These are phyloP conservation scores for Otis tarda DNA, from an alignment of 2,113 vertebrate species.

Conservation along the genomic window DNA sequence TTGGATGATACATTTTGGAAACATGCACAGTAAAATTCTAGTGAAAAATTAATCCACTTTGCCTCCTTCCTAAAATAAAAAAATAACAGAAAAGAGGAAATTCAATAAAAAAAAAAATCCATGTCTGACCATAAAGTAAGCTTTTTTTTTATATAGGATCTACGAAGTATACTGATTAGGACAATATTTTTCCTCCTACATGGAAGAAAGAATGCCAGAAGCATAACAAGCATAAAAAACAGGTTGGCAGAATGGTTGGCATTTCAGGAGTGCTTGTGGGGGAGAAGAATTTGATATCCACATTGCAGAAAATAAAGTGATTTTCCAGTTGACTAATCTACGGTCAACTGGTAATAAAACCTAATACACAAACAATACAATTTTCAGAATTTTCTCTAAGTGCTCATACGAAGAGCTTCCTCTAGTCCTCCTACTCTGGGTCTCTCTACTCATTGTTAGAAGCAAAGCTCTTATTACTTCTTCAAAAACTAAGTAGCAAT, in stretches of 20 bases:
- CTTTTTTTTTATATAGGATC: background rate
- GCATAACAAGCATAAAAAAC: background rate
- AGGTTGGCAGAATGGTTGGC: constrained; percentile 2
- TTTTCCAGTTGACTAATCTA: background rate
- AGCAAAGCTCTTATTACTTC: background rate
- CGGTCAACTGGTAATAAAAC: background rate
- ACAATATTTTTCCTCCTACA: constrained; percentile 22
- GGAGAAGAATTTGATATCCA: background rate
- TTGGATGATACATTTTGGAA: background rate
- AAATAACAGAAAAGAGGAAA: background rate
- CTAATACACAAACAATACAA: background rate
- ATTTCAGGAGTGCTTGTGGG: constrained; percentile 1
- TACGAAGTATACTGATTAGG: background rate
- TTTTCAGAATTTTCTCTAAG: background rate
- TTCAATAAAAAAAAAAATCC: accelerated
- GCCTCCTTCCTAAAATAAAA: background rate
- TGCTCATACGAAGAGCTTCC: background rate
- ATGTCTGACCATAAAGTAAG: background rate
- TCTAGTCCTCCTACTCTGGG: background rate
- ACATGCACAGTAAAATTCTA: background rate
- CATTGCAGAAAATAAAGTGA: background rate
- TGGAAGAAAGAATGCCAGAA: background rate
- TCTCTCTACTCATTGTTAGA: background rate
- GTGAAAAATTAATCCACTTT: background rate
- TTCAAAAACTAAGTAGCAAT: background rate